Evolutionary conservation across 2,888 invertebrate species (phyloP), one percentile per base, ranked within the genome.

Genomic region (Sabatieria punctata): DNA sequence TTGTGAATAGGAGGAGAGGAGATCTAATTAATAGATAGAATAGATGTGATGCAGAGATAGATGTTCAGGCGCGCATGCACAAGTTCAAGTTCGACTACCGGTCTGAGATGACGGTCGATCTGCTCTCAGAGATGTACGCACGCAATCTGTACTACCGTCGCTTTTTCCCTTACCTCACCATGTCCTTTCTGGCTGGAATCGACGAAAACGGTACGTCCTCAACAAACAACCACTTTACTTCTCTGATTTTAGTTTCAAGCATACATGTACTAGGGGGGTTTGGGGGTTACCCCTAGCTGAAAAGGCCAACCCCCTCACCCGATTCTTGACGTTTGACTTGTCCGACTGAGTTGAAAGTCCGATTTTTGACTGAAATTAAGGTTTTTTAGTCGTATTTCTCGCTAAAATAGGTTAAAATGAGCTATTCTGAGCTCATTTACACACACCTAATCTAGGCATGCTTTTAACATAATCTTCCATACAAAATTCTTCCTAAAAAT

Each of bases 121-220:
- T 93, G 0, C 78, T 82, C 45, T 88, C 95, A 2, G 91, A 95
- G 69, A 83, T 97, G 83, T 70, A 97, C 18, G 85, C 93, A 1
- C 89, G 86, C 3, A 80, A 89, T 74, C 73, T 99, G 57, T 97
- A 97, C 66, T 83, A 88, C 67, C 84, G 86, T 60, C 77, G 97
- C 47, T 97, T 99, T 71, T 99, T 99, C 70, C 97, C 97, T 0
- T 95, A 93, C 68, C 97, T 93, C 64, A 82, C 93, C 22, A 84
- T 85, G 25, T 93, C 91, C 64, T 78, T 95, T 41, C 70, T 99
- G 46, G 95, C 85, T 43, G 97, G 97, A n/a, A 53, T 97, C 45
- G 91, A 95, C 69, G 77, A 77, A 26, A 79, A 91, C 52, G 95
- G 74, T 70, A 55, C 43, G 45, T 8, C n/a, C n/a, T n/a, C n/a